A percentile compares a stretch with the other conserved stretches of the same genome.
Conservation (phyloP, 64 coral and sea anemone genomes). For the Actinia equina region DNA sequence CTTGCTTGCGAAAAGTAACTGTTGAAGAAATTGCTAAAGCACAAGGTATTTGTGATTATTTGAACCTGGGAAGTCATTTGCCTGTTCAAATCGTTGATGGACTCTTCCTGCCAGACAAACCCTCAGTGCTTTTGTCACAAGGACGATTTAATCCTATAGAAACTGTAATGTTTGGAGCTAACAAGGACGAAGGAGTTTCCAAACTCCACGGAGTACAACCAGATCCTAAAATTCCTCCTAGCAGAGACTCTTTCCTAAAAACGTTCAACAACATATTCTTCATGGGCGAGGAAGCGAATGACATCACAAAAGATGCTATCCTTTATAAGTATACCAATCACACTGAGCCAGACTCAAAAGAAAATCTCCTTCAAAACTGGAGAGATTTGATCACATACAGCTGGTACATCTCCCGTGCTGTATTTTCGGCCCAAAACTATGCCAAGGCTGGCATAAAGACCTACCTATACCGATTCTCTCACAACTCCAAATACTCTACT, state of each 20-base stretch:
- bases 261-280: not conserved
- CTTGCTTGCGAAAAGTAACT: not conserved
- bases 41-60: constrained; percentile 7
- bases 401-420: not conserved
- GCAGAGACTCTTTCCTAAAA: not conserved
- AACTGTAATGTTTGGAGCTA: constrained; percentile 20
- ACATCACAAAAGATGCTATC: constrained; percentile 16
- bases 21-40: not conserved
- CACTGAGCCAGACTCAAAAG: constrained; percentile 17
- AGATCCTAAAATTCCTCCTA: not conserved
- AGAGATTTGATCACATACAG: not conserved
- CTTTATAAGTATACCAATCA: constrained; percentile 32
- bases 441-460: constrained; percentile 17
- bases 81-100: constrained; percentile 10
- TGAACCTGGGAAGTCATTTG: not conserved
- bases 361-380: constrained; percentile 18
- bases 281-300: not conserved
- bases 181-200: constrained; percentile 19
- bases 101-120: constrained; percentile 2
- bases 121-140: not conserved
- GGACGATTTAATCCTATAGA: constrained; percentile 16
- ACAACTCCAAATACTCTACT: not conserved
- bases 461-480: constrained; percentile 26
- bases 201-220: not conserved
- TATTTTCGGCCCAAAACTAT: constrained; percentile 3